Percentiles rank a stretch among this genome's conserved stretches.
phyloP scores from a whole-genome alignment of 2,113 vertebrate species.

The Anoplopoma fimbria region DNA sequence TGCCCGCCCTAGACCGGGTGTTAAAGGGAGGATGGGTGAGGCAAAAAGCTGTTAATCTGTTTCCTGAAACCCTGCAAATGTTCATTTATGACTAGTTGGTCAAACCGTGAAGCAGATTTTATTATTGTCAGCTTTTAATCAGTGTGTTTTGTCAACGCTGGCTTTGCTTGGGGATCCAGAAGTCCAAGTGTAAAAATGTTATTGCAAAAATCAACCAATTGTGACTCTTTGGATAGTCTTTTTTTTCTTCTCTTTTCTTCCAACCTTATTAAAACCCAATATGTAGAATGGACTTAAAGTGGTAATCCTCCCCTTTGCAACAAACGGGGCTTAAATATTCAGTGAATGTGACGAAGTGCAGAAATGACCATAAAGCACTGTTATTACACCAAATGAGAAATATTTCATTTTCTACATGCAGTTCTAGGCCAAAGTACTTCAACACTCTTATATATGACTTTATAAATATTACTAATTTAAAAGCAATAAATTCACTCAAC shows the following conservation, averaged over 20 bases:
- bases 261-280: not conserved
- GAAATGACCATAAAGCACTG: not conserved
- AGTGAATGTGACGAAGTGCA: not conserved
- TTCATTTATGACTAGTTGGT: not conserved
- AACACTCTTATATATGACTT: not conserved
- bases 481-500: not conserved
- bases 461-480: not conserved
- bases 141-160: no score
- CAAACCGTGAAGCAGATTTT: not conserved
- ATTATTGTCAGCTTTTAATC: not conserved
- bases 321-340: not conserved
- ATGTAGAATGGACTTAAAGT: not conserved
- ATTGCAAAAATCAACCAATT: not conserved
- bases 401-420: not conserved
- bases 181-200: not conserved
- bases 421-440: not conserved
- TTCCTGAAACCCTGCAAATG: constrained; percentile 38
- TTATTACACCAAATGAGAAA: not conserved
- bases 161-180: not conserved
- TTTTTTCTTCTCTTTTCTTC: not conserved
- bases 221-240: not conserved
- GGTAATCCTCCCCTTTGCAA: not conserved
- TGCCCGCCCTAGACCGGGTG: not conserved
- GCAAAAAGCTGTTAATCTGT: constrained; percentile 33
- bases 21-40: constrained; percentile 46